Percentiles rank a stretch among this genome's conserved stretches.
Evolutionary conservation across 1,140 invertebrate genomes (phyloP).

Genomic region (Metaphire vulgaris): DNA sequence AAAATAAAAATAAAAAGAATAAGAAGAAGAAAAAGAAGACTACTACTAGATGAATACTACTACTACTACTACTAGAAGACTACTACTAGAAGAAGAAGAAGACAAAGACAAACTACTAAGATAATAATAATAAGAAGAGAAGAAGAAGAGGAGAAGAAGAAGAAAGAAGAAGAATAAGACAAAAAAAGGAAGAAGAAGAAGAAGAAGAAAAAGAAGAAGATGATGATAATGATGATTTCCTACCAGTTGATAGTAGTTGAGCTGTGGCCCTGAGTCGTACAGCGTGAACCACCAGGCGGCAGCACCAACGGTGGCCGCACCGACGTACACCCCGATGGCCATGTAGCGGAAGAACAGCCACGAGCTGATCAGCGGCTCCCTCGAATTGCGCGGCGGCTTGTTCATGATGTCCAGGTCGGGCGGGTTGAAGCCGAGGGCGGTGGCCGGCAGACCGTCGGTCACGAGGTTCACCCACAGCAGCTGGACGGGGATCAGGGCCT

Average conservation of each 20-base stretch:
- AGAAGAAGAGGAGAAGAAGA: no score
- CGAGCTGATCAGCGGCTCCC: constrained; percentile 96
- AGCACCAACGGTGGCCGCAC: constrained; percentile 94
- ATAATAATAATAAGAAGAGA: no score
- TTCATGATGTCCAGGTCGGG: constrained; percentile 99
- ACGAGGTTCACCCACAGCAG: constrained; percentile 99
- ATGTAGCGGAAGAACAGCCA: constrained; percentile 94
- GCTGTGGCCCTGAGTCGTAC: constrained; percentile 83
- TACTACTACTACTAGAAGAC: no score
- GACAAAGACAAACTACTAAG: no score
- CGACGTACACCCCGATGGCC: constrained; percentile 66
- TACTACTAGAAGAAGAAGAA: no score
- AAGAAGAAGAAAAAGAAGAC: no score
- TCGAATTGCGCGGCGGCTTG: constrained; percentile 90
- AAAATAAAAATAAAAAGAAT: no score
- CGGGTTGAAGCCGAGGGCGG: constrained; percentile 98
- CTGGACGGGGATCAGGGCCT: constrained; percentile 98
- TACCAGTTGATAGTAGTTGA: constrained; percentile 94
- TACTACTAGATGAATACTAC: no score
- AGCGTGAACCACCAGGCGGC: constrained; percentile 99
- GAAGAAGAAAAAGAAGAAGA: no score
- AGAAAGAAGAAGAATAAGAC: no score
- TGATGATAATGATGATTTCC: no score
- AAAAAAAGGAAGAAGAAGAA: no score
- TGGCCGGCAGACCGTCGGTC: constrained; percentile 98